Conservation (phyloP, 1,140 invertebrate species). For the Drosophila kohkoa region DNA sequence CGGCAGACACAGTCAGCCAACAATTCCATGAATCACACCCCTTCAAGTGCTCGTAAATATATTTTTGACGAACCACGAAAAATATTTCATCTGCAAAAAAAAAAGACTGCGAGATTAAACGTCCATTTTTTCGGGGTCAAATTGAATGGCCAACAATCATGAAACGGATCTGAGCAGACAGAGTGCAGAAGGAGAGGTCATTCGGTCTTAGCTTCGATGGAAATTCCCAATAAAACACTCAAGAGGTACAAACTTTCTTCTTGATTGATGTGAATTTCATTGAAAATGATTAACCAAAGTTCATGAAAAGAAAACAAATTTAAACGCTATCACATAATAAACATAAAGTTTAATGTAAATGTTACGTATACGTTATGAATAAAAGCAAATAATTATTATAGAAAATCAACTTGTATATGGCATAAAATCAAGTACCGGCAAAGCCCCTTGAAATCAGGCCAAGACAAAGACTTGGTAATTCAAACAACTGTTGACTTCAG, state of each 20-base stretch:
- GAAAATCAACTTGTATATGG: slow-evolving; percentile 3
- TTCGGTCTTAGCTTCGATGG: neutral
- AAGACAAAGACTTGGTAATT: slow-evolving; percentile 51
- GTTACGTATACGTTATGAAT: too few species aligned
- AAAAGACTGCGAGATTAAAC: slow-evolving; percentile 9
- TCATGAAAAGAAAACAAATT: slow-evolving; percentile 19
- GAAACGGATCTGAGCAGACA: neutral
- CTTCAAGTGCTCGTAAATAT: slow-evolving; percentile 12
- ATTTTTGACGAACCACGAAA: slow-evolving; percentile 45
- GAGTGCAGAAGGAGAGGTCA: slow-evolving; percentile 6
- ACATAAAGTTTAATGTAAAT: neutral
- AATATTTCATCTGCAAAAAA: slow-evolving; percentile 35
- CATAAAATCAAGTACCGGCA: slow-evolving; percentile 8
- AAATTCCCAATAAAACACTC: neutral
- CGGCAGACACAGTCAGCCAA: slow-evolving; percentile 32
- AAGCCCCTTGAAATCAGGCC: slow-evolving; percentile 55
- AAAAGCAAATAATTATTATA: neutral
- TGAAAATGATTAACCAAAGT: slow-evolving; percentile 9
- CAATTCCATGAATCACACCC: slow-evolving; percentile 56
- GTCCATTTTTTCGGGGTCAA: slow-evolving; percentile 6
- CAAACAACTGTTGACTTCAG: slow-evolving; percentile 55
- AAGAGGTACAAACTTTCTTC: neutral
- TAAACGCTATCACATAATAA: too few species aligned
- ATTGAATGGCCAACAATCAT: neutral
- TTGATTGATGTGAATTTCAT: slow-evolving; percentile 45